These are phyloP conservation scores for Gambusia affinis DNA, from an alignment of 2,113 vertebrate genomes.

Conservation along the genomic window DNA sequence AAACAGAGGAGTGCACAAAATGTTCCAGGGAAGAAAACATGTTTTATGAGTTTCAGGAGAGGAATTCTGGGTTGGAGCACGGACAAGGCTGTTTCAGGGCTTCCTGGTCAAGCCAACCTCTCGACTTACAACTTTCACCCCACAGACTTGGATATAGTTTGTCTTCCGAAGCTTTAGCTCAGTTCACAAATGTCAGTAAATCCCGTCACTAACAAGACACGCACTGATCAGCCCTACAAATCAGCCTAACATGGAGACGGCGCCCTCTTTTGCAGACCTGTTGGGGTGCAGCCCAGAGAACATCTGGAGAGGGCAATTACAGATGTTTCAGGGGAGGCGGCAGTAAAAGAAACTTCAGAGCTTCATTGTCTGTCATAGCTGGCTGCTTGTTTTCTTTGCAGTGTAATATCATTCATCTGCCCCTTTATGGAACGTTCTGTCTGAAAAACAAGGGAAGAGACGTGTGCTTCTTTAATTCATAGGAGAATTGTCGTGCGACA, in stretches of 20 bases:
- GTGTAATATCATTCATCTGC: slow-evolving; percentile 14
- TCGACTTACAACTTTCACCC: slow-evolving; percentile 21
- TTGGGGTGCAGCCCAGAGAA: background rate
- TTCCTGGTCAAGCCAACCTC: slow-evolving; percentile 33
- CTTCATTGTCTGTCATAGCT: slow-evolving; percentile 23
- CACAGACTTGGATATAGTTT: slow-evolving; percentile 28
- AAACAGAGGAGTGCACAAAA: slow-evolving; percentile 47
- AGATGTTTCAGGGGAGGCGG: slow-evolving; percentile 48
- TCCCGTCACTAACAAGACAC: background rate
- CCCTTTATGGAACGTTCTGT: slow-evolving; percentile 27
- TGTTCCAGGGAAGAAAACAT: slow-evolving; percentile 54
- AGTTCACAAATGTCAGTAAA: slow-evolving; percentile 5
- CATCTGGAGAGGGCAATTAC: slow-evolving; percentile 19
- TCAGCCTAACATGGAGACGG: background rate
- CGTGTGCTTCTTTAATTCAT: slow-evolving; percentile 11
- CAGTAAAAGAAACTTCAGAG: background rate
- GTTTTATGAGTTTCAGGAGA: slow-evolving; percentile 46
- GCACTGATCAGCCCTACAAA: background rate
- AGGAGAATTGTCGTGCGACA: slow-evolving; percentile 9
- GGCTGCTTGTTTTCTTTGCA: slow-evolving; percentile 42
- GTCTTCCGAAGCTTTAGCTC: slow-evolving; percentile 19
- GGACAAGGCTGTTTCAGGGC: slow-evolving; percentile 25
- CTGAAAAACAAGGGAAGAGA: slow-evolving; percentile 5
- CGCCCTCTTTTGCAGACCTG: background rate
- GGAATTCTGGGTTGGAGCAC: slow-evolving; percentile 55